Percentiles rank a stretch among this genome's conserved stretches.
Evolutionary conservation across 2,888 invertebrate genomes (phyloP).

Genomic region (Leptogaster cylindrica): DNA sequence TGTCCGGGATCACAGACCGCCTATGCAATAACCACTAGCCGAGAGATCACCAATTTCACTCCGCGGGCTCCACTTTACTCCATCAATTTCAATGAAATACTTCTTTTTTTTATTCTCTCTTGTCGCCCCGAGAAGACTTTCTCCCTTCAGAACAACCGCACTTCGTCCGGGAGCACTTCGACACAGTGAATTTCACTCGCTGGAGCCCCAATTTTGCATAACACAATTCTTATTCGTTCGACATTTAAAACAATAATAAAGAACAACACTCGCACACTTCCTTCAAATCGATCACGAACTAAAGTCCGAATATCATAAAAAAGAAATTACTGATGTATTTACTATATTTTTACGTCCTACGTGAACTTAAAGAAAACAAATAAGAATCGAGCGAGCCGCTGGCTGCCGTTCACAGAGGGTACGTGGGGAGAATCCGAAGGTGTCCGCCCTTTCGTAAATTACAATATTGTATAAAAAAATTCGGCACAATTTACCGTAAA

Average conservation of each 20-base stretch:
- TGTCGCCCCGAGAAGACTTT: not conserved
- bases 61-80: constrained; percentile 15
- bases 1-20: not conserved
- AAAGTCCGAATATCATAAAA: too few species aligned
- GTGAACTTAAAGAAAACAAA: too few species aligned
- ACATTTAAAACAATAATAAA: constrained; percentile 3
- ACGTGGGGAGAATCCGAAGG: constrained; percentile 17
- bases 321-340: too few species aligned
- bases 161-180: not conserved
- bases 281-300: too few species aligned
- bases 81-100: constrained; percentile 27
- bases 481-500: constrained; percentile 11
- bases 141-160: constrained; percentile 7
- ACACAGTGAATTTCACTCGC: not conserved
- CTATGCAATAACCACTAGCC: not conserved
- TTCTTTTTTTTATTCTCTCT: too few species aligned
- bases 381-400: constrained; percentile 1
- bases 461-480: too few species aligned
- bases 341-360: too few species aligned
- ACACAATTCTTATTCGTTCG: not conserved
- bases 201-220: constrained; percentile 18
- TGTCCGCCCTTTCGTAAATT: constrained; percentile 12
- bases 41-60: too few species aligned
- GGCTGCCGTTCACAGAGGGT: constrained; percentile 26
- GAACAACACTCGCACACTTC: not conserved